Evolutionary conservation across 2,888 invertebrate species (phyloP), one percentile per base, ranked within the genome.

Genomic region (Cataglyphis altisquamis): DNA sequence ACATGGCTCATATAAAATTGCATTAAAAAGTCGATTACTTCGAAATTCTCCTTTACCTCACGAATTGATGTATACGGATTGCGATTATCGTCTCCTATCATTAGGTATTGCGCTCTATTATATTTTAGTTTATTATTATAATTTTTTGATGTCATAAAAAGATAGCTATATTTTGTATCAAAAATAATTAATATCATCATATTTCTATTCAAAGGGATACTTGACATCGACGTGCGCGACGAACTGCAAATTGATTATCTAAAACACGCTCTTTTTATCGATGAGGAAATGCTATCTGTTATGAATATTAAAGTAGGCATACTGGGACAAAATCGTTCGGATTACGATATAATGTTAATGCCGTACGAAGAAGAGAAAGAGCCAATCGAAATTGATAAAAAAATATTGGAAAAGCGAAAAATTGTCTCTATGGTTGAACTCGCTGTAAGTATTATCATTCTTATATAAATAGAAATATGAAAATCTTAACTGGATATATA

Each of bases 291-390:
- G 3, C 91, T 97, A 18, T 18, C 82, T 4, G 91, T 95, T 29
- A 86, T 95, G 21, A 94, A 95, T 2, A 94, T 96, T 21, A 95
- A 95, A 75, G 92, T 97, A 6, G 97, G 97, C 1, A 96, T 97
- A 78, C 93, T 97, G 68, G 97, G 97, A 3, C 93, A 96, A 89
- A 94, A 95, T 1, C 95, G 96, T 36, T 92, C 95, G 10, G 91
- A 94, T 66, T 96, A 96, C 88, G 96, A 97, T 91, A 95, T 96
- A 0, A 96, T 96, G 95, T 93, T 97, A 66, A 91, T 96, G 95
- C 90, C 96, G 95, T 89, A 95, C 95, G 94, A 96, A 96, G 55
- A 77, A 39, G 82, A 84, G 41, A 52, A 84, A 6, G 32, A 77
- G 32, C 21, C 25, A 15, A 39, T 9, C 3, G 78, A 60, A 25